Evolutionary conservation across 1,140 invertebrate genomes (phyloP).

Genomic region (Reticulitermes speratus): DNA sequence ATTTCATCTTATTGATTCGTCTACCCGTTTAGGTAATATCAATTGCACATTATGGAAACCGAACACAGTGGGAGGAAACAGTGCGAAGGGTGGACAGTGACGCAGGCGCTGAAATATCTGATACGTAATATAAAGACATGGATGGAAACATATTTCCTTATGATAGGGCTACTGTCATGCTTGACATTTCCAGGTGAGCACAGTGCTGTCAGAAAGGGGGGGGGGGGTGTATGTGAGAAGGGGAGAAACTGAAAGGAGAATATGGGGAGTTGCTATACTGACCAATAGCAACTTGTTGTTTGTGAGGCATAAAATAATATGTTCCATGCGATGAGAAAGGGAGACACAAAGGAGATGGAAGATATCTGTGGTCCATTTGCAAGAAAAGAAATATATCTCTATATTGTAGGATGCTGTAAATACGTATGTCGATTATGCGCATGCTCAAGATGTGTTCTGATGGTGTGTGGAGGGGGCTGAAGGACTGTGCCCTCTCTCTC

Average conservation of each 20-base stretch:
- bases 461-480: background rate
- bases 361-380: background rate
- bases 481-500: background rate
- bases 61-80: background rate
- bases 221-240: background rate
- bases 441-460: background rate
- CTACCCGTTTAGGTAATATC: background rate
- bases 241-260: background rate
- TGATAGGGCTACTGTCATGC: background rate
- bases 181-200: background rate
- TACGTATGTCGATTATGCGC: background rate
- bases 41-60: background rate
- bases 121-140: background rate
- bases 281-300: background rate
- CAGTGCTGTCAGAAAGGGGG: background rate
- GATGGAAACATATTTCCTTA: conserved; percentile 6
- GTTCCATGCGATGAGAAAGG: background rate
- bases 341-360: background rate
- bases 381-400: background rate
- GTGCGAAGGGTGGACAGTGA: background rate
- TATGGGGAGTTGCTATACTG: background rate
- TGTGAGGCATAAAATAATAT: background rate
- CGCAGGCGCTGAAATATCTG: background rate
- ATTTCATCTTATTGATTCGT: background rate
- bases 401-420: background rate